Base-by-base conservation (phyloP, 2,888 invertebrate species). In the Drosophila multiciliata region DNA sequence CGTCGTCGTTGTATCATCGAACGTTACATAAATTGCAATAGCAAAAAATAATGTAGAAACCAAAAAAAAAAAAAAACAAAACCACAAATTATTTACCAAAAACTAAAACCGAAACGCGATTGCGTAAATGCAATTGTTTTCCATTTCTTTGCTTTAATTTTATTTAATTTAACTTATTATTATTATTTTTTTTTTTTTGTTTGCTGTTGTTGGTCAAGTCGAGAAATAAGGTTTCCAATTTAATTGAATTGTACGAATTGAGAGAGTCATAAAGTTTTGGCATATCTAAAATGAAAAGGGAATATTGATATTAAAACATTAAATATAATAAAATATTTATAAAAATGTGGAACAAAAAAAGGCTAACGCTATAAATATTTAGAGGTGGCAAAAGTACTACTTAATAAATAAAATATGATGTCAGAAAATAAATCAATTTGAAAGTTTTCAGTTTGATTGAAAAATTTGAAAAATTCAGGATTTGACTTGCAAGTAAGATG, bases 1-100 rank as follows among this genome's bases (percentile, higher is more conserved):
- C 49, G 78, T 45, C 52, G 61, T 45, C 53, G 45, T 45, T 45
- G 73, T 60, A 32, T 74, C 75, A 64, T 74, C 64, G 75, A 64
- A 58, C 40, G 66, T 78, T 80, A 80, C 70, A 79, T 78, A 78
- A 78, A 75, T 70, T 66, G 70, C 66, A 75, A 63, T 70, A 60
- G 79, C 52, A 45, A 54, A 66, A 64, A 69, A 57, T 42, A 62
- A 59, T 64, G 23, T 23, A 23, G 23, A 23, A 23, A 23, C 23
- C 23, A 23, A 57, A 45, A 54, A 60, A 55, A 48, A 38, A 66
- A 59, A 17, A n/a, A 50, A 52, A 12, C 1, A 55, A 42, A 42
- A 42, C 20, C 42, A 42, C n/a, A 42, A 48, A 29, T 52, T 23
- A 17, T 38, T 17, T 36, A 15, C 20, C 32, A 33, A 35, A 64